phyloP scores from a whole-genome alignment of 2,888 invertebrate species.

The Pecten maximus region DNA sequence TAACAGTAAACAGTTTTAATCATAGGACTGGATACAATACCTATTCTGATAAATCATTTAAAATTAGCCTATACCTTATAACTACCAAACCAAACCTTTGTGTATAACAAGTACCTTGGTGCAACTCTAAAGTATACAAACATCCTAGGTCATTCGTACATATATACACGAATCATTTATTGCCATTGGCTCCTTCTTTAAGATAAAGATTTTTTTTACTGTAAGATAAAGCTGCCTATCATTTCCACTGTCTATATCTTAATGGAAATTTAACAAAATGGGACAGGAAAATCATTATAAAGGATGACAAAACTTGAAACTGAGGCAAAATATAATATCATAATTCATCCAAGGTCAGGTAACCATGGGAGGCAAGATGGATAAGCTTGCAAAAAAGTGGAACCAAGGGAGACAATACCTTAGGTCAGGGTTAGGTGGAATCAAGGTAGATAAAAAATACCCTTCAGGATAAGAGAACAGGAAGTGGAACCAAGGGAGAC shows the following conservation, averaged over 20 bases:
- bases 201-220: too few species aligned
- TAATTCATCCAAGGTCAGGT: too few species aligned
- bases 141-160: background rate
- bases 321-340: too few species aligned
- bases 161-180: background rate
- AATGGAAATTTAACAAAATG: too few species aligned
- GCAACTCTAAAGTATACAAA: background rate
- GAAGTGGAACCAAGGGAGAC: background rate
- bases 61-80: background rate
- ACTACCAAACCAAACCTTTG: background rate
- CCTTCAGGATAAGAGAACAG: too few species aligned
- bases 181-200: too few species aligned
- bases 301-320: too few species aligned
- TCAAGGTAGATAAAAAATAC: background rate
- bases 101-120: background rate
- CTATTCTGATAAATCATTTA: background rate
- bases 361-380: background rate
- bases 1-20: constrained; percentile 17
- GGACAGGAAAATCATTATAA: too few species aligned
- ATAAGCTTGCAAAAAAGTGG: too few species aligned
- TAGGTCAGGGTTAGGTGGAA: background rate
- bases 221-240: too few species aligned
- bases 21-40: background rate
- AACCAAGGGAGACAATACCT: background rate
- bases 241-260: too few species aligned